Evolutionary conservation across 1,140 invertebrate genomes (phyloP), one percentile per base, ranked within the genome.

Genomic region (Helicoverpa armigera): DNA sequence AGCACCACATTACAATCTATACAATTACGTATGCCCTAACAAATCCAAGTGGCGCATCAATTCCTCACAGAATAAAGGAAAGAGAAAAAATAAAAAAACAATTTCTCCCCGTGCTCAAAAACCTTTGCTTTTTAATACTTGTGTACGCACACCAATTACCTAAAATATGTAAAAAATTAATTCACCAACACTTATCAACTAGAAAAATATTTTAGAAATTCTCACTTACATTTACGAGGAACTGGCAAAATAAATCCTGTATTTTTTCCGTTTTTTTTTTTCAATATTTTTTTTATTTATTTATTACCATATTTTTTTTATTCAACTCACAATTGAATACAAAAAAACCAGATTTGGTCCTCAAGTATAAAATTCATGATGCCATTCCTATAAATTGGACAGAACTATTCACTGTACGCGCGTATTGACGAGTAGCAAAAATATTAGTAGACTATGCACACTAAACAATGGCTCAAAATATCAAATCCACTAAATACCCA

Each of bases 221-320:
- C 91, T 94, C 91, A 94, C 92, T 94, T 94, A 94, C 88, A 90
- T 90, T 93, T 93, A 94, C 94, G 92, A 94, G 93, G 93, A 94
- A 94, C 93, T 94, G 93, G 93, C 92, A 93, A 94, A 94, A 94
- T 91, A 94, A 94, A 94, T 94, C 92, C 91, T 94, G 93, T 94
- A 93, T 92, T 88, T 82, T 83, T 86, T 87, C 72, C 70, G 50
- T 85, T 83, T 43, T 43, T 43, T 23, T 43, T 43, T 43, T 80
- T 72, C 50, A 60, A 51, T 63, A 53, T 53, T 65, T 67, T 77
- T 67, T 61, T 63, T 53, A 7, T 76, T 51, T 29, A 56, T 73
- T 35, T 16, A 65, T 65, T 65, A 67, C 35, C 63, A 11, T 73
- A 23, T 65, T 86, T 81, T 80, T 80, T 63, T 43, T 65, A 75